Percentiles rank a stretch among this genome's conserved stretches.
Conservation (phyloP, 2,888 invertebrate species). For the Lapara coniferarum region DNA sequence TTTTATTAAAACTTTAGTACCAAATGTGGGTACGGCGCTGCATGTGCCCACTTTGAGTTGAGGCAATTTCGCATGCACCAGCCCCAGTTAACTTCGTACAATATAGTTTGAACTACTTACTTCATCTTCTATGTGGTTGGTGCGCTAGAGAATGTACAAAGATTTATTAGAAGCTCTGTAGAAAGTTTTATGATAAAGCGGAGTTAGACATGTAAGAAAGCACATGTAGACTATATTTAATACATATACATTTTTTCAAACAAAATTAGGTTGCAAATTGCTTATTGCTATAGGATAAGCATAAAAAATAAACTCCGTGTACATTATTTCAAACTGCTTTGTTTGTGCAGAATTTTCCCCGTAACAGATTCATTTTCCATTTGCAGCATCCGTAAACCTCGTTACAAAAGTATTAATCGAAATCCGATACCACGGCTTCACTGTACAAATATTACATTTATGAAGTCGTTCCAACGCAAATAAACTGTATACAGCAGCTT, state of each 20-base stretch:
- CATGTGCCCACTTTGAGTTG: not conserved
- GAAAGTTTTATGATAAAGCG: not conserved
- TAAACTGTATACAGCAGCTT: not conserved
- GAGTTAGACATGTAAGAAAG: not conserved
- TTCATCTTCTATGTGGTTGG: not conserved
- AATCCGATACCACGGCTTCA: not conserved
- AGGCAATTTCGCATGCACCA: not conserved
- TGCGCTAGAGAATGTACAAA: conserved; percentile 3
- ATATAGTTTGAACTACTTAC: conserved; percentile 12
- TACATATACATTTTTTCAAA: too few species aligned
- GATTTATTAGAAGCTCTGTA: not conserved
- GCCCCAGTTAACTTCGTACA: not conserved
- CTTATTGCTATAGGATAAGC: too few species aligned
- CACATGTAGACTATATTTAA: too few species aligned
- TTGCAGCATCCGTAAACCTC: conserved; percentile 4
- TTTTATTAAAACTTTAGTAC: conserved; percentile 2
- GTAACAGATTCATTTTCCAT: not conserved
- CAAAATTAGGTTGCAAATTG: too few species aligned
- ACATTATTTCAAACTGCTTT: not conserved
- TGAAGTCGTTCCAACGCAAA: not conserved
- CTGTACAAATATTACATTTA: not conserved
- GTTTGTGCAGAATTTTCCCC: not conserved
- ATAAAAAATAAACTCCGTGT: not conserved
- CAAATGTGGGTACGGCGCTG: not conserved
- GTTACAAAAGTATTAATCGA: not conserved